Conservation (phyloP, 1,140 invertebrate genomes). For the Calephelis nemesis region DNA sequence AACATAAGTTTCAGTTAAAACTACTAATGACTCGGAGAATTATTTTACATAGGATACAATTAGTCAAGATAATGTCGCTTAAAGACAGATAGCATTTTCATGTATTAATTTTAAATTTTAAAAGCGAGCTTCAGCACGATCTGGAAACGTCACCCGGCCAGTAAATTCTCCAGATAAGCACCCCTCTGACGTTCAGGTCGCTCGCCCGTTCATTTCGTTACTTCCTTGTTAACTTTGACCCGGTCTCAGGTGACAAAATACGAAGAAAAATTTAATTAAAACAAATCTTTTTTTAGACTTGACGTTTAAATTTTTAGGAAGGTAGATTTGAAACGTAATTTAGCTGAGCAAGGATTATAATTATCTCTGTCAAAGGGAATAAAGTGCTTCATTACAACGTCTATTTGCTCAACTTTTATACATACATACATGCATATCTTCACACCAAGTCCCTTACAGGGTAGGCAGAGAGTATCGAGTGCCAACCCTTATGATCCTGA, state of each 20-base stretch:
- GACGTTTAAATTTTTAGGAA: too few relatives aligned
- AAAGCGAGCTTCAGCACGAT: conserved; percentile 54
- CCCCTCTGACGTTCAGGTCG: conserved; percentile 52
- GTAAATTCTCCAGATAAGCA: conserved; percentile 69
- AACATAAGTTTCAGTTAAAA: not conserved
- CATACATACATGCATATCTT: too few relatives aligned
- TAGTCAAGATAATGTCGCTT: not conserved
- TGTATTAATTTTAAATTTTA: conserved; percentile 2
- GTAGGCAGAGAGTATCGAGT: too few relatives aligned
- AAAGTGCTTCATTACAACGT: too few relatives aligned
- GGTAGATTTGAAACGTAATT: too few relatives aligned
- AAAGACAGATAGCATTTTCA: not conserved
- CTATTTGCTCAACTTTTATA: too few relatives aligned
- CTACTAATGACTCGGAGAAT: not conserved
- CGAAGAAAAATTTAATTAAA: conserved; percentile 21
- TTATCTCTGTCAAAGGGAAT: too few relatives aligned
- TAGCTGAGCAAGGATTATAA: too few relatives aligned
- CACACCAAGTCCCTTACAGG: too few relatives aligned
- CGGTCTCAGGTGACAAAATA: conserved; percentile 45
- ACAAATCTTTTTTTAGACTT: conserved; percentile 7
- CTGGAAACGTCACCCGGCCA: conserved; percentile 62
- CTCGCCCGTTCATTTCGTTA: conserved; percentile 62
- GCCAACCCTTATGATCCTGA: too few relatives aligned
- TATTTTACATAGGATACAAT: not conserved
- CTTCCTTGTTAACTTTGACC: conserved; percentile 44